Evolutionary conservation across 2,113 vertebrate species (phyloP).

Genomic region (Myrmecobius fasciatus): DNA sequence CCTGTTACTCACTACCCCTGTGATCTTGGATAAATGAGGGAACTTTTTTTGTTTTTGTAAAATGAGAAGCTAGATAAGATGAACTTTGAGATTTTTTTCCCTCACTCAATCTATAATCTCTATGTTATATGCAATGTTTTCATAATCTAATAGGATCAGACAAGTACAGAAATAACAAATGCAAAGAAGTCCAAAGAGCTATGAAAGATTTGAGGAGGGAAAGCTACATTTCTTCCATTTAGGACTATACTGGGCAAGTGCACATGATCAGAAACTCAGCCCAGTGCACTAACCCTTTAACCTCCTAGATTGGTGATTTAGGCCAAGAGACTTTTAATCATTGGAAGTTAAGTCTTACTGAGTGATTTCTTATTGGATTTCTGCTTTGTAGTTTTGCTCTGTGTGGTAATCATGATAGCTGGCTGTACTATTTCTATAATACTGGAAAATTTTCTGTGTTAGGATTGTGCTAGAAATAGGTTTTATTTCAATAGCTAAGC

Average conservation of each 20-base stretch:
- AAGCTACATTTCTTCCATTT: background rate
- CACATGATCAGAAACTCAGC: background rate
- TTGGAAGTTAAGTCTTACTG: background rate
- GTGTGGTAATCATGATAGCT: background rate
- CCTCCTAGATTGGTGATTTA: background rate
- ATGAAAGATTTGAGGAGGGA: background rate
- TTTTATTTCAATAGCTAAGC: background rate
- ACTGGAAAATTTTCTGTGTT: slow-evolving; percentile 16
- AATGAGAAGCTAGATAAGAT: background rate
- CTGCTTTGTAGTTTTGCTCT: background rate
- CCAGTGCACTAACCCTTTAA: background rate
- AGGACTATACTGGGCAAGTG: background rate
- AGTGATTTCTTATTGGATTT: slow-evolving; percentile 11
- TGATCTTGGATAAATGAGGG: background rate
- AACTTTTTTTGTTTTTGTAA: background rate
- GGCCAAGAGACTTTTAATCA: background rate
- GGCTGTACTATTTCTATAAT: background rate
- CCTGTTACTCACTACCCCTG: background rate
- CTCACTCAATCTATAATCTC: background rate
- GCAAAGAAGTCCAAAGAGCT: background rate
- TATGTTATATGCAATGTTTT: no score
- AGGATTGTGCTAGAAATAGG: background rate
- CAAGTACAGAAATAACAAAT: background rate
- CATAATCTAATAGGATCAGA: background rate
- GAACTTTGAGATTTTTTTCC: background rate